These are phyloP conservation scores for Orthosia incerta DNA, from an alignment of 2,888 invertebrate species.

Conservation along the genomic window DNA sequence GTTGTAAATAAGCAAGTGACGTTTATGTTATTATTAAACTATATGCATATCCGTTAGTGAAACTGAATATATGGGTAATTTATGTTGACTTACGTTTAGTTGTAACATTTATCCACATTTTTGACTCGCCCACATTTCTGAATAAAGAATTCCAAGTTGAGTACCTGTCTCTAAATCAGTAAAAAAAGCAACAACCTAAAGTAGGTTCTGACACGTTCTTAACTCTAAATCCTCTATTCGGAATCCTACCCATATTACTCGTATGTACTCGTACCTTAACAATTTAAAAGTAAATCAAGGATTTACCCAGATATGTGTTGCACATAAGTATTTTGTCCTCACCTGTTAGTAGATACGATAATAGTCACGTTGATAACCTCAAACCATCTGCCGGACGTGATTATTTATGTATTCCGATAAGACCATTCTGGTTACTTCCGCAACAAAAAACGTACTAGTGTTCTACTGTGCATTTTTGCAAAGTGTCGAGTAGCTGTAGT, in stretches of 20 bases:
- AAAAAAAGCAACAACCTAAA: too few species aligned
- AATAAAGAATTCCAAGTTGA: too few species aligned
- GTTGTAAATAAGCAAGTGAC: conserved; percentile 47
- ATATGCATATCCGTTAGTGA: conserved; percentile 20
- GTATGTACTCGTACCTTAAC: too few species aligned
- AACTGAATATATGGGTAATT: conserved; percentile 1
- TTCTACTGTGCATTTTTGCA: neutral
- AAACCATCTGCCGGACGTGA: conserved; percentile 12
- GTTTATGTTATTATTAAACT: conserved; percentile 54
- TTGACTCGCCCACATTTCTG: too few species aligned
- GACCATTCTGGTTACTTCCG: neutral
- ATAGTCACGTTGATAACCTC: neutral
- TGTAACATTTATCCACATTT: neutral
- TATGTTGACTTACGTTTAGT: neutral
- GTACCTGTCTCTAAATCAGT: too few species aligned
- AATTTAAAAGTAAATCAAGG: neutral
- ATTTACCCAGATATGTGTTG: neutral
- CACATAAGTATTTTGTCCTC: neutral
- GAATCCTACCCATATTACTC: too few species aligned
- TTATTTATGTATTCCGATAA: conserved; percentile 15
- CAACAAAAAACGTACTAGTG: neutral
- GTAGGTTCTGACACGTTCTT: too few species aligned
- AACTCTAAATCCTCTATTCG: too few species aligned
- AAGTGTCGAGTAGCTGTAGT: neutral
- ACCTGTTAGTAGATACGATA: neutral